Evolutionary conservation across 2,888 invertebrate species (phyloP).

Genomic region (Cremastinae sp.): DNA sequence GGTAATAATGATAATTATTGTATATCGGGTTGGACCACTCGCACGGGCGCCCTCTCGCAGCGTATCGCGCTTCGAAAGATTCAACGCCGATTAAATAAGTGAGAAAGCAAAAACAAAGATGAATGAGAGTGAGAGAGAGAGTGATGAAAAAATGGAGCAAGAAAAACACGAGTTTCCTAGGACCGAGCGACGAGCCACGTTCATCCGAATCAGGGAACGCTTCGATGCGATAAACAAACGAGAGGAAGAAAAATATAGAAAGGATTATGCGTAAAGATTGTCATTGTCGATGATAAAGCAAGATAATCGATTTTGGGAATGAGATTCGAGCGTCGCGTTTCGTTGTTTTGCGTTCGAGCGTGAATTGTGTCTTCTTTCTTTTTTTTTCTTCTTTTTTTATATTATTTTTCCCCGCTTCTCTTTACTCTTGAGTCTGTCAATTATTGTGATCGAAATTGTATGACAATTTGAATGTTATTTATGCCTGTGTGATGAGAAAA

Average conservation of each 20-base stretch:
- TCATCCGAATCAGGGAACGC: conserved; percentile 22
- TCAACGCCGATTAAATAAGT: conserved; percentile 59
- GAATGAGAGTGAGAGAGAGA: conserved; percentile 58
- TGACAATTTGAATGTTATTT: conserved; percentile 17
- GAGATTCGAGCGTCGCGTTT: neutral
- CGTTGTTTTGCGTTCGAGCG: conserved; percentile 4
- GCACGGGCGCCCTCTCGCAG: conserved; percentile 19
- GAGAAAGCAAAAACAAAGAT: conserved; percentile 63
- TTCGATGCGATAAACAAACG: neutral
- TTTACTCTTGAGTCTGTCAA: neutral
- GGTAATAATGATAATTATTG: conserved; percentile 20
- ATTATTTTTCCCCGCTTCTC: neutral
- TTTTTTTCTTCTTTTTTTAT: neutral
- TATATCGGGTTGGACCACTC: conserved; percentile 21
- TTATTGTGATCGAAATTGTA: neutral
- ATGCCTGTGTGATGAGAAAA: neutral
- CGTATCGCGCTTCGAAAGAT: conserved; percentile 23
- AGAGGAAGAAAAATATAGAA: neutral
- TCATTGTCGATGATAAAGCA: neutral
- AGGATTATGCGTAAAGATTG: neutral
- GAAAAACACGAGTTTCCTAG: conserved; percentile 24
- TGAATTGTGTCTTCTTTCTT: neutral
- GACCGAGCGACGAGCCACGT: conserved; percentile 45
- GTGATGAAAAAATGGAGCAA: conserved; percentile 20
- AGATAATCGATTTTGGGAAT: neutral